Evolutionary conservation across 2,113 vertebrate species (phyloP).

Genomic region (Neolamprologus longior): DNA sequence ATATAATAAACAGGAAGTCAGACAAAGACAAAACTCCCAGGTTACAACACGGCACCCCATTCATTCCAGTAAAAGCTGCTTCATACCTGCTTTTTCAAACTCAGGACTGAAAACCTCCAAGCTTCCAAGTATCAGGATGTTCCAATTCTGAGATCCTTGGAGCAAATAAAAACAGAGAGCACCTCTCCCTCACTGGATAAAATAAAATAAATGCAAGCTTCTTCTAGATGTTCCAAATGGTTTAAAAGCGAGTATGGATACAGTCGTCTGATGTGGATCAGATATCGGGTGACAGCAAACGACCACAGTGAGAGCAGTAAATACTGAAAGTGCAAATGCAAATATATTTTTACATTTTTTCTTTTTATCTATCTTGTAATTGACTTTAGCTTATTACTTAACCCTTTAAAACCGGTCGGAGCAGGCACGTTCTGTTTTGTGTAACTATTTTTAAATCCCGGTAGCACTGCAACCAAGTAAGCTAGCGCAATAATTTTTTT

Average conservation of each 20-base stretch:
- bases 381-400: neutral
- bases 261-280: neutral
- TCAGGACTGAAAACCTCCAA: neutral
- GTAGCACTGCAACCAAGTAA: accelerated
- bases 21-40: neutral
- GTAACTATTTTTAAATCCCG: accelerated
- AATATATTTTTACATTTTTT: neutral
- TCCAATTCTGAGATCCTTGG: neutral
- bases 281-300: neutral
- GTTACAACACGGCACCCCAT: neutral
- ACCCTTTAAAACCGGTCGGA: accelerated
- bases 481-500: too few relatives aligned
- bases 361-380: neutral
- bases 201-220: neutral
- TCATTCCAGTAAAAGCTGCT: neutral
- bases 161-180: neutral
- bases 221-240: neutral
- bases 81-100: neutral
- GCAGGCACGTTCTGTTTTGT: too few relatives aligned
- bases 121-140: neutral
- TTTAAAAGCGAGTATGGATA: neutral
- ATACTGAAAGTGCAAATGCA: neutral
- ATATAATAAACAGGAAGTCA: neutral
- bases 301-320: neutral
- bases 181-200: neutral